Evolutionary conservation across 2,797 vertebrate genomes (phyloP), one percentile per base, ranked within the genome.

Genomic region (Etheostoma perlongum): DNA sequence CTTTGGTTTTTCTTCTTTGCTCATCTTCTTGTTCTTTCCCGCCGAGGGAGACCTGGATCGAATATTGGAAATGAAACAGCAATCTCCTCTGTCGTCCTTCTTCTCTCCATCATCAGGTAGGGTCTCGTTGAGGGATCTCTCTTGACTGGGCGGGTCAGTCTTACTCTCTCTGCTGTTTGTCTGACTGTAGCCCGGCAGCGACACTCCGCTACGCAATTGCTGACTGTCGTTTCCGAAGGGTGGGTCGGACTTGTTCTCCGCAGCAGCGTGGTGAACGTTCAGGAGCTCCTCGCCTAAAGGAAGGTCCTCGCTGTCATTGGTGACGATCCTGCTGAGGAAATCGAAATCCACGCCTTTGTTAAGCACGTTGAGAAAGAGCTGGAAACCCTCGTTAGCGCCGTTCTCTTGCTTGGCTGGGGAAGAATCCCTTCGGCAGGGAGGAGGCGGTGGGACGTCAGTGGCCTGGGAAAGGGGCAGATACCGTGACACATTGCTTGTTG

Each of bases 341-440:
- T 89, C 54, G 1, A 93, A 81, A 82, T 94, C 91, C 40, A 94
- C 92, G 10, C 93, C 93, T 83, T 90, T 88, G 83, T 94, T 94
- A n/a, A 94, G 93, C 6, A 93, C 27, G 8, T 57, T 87, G 65
- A 93, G 87, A 57, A 93, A 93, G 46, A 90, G 87, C 70, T 89
- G 81, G 25, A 92, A 92, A 19, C 92, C 93, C 23, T 62, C 68
- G 48, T 79, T 44, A 18, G 36, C 18, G 2, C n/a, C 14, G 11
- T 52, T 65, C 27, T 82, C 67, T 19, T 73, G 42, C n/a, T 47
- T 46, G 12, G 5, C 71, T 58, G 76, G 21, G 25, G 81, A 72
- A 21, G 67, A 1, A n/a, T 40, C 0, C 1, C 11, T 76, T 58
- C 0, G 61, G 11, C 21, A 60, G 46, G 49, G 47, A 73, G 19